Conservation (phyloP, 2,113 vertebrate genomes). For the Scopus umbretta region DNA sequence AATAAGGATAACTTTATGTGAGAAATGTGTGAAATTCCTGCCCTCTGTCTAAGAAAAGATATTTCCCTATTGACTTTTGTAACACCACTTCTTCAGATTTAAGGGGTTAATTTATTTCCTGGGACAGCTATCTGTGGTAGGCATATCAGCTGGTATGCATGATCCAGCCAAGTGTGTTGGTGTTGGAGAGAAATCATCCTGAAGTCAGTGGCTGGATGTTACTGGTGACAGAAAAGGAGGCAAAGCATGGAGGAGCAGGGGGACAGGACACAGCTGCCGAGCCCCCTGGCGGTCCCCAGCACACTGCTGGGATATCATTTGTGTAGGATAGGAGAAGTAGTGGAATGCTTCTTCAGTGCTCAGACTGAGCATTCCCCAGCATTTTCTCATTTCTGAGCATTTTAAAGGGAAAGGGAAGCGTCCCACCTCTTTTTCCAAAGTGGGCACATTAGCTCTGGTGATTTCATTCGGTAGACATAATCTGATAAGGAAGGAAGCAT, state of each 20-base stretch:
- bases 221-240: background rate
- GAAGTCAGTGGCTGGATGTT: background rate
- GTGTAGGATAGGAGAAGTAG: background rate
- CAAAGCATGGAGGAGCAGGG: background rate
- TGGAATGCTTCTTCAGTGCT: background rate
- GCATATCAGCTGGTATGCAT: background rate
- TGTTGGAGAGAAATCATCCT: background rate
- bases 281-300: rapidly evolving
- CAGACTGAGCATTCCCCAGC: too few species aligned
- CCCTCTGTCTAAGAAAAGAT: background rate
- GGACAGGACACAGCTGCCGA: rapidly evolving
- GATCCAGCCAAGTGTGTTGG: background rate
- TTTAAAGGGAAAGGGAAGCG: background rate
- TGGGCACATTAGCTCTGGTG: background rate
- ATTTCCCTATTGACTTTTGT: constrained; percentile 33
- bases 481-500: background rate
- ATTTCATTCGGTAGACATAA: background rate
- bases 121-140: background rate
- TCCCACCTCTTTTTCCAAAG: background rate
- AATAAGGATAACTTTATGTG: constrained; percentile 10
- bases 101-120: background rate
- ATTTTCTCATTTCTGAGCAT: too few species aligned
- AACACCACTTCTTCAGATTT: background rate
- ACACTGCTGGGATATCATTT: background rate
- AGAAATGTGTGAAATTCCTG: constrained; percentile 4